Percentiles rank a stretch among this genome's conserved stretches.
Conservation (phyloP, 1,140 invertebrate genomes). For the Megathymus violae region DNA sequence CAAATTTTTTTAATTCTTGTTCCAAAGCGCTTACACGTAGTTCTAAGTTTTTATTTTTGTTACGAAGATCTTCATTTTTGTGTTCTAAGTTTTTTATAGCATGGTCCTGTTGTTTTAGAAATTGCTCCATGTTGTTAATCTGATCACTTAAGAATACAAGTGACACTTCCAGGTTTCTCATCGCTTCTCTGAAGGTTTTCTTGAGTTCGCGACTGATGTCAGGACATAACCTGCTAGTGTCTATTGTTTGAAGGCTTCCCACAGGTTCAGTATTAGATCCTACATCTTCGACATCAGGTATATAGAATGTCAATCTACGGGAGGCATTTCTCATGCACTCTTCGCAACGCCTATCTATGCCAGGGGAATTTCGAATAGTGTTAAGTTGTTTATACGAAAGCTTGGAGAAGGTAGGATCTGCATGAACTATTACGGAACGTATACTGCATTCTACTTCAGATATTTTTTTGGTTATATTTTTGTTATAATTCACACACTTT, state of each 20-base stretch:
- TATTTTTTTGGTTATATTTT: slow-evolving; percentile 41
- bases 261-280: slow-evolving; percentile 33
- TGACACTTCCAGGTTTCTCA: slow-evolving; percentile 29
- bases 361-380: slow-evolving; percentile 33
- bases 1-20: too few species aligned
- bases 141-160: slow-evolving; percentile 47
- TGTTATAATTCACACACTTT: slow-evolving; percentile 43
- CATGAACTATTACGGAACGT: slow-evolving; percentile 40
- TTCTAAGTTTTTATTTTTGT: slow-evolving; percentile 50
- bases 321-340: slow-evolving; percentile 41
- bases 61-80: too few species aligned
- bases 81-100: too few species aligned
- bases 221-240: slow-evolving; percentile 21
- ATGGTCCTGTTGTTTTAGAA: slow-evolving; percentile 42
- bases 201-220: slow-evolving; percentile 40
- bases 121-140: slow-evolving; percentile 40
- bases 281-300: slow-evolving; percentile 36
- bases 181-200: slow-evolving; percentile 35
- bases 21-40: slow-evolving; percentile 42
- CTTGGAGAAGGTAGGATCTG: too few species aligned
- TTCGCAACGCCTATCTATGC: slow-evolving; percentile 47
- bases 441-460: slow-evolving; percentile 37
- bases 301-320: too few species aligned
- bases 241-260: too few species aligned
- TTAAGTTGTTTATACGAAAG: slow-evolving; percentile 40